phyloP scores from a whole-genome alignment of 1,140 invertebrate genomes.

The Scaptomyza pallida region DNA sequence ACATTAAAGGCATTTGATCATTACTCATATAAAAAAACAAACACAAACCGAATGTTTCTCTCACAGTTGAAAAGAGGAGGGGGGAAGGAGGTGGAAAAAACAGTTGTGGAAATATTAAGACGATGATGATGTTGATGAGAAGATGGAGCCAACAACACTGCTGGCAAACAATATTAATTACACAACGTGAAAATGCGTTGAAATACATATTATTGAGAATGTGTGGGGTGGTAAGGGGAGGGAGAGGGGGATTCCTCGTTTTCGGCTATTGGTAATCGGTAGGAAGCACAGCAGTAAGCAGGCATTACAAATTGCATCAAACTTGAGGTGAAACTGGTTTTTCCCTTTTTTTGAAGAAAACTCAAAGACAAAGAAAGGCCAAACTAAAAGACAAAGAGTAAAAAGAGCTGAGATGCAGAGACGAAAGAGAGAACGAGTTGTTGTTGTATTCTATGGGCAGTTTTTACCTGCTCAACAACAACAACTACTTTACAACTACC shows the following conservation, averaged over 20 bases:
- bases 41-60: conserved; percentile 11
- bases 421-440: not conserved
- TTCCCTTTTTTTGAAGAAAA: no score
- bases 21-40: conserved; percentile 68
- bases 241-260: conserved; percentile 23
- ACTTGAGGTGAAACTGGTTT: conserved; percentile 67
- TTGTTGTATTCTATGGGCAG: not conserved
- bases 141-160: conserved; percentile 26
- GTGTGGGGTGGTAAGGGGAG: not conserved
- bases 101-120: conserved; percentile 23
- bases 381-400: conserved; percentile 21
- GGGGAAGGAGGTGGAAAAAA: not conserved
- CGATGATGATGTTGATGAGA: conserved; percentile 22
- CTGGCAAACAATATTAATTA: conserved; percentile 68
- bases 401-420: conserved; percentile 21
- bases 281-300: conserved; percentile 56
- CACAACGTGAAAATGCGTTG: conserved; percentile 73
- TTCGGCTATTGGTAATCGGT: conserved; percentile 55
- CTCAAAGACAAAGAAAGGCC: conserved; percentile 32
- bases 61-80: not conserved
- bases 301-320: conserved; percentile 73
- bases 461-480: conserved; percentile 36
- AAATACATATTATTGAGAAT: conserved; percentile 34
- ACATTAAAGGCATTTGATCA: conserved; percentile 50
- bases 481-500: not conserved